Evolutionary conservation across 1,140 invertebrate species (phyloP), one percentile per base, ranked within the genome.

Genomic region (Eueides isabella): DNA sequence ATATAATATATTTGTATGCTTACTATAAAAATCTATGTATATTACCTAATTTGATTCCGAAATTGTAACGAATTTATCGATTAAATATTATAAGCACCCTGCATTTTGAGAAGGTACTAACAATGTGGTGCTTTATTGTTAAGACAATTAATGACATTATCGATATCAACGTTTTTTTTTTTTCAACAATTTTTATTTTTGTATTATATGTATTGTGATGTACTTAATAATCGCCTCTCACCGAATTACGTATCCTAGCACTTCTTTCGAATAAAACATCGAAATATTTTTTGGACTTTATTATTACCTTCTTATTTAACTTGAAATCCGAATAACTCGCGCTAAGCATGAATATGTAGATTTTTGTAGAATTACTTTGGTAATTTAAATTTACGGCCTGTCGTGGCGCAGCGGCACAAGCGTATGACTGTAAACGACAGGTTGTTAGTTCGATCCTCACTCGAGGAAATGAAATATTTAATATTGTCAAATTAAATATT

Each of bases 191-290:
- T 73, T 62, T 74, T 73, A 61, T 74, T 74, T 75, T 75, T 75
- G 67, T 79, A 79, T 79, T 33, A 73, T 72, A n/a, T n/a, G n/a
- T n/a, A 72, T 69, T 71, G 35, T 68, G 29, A 63, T 69, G 72
- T 83, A 83, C 80, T 78, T 81, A 83, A 79, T 75, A 65, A 80
- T 83, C 75, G 80, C 82, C 86, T 91, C 89, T 89, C 89, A 91
- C 89, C 89, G 89, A 91, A 91, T 89, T 89, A 80, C 66, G 85
- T 87, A 84, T 81, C 65, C 82, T 87, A 89, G 84, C 87, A 89
- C 72, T 79, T 71, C 76, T 80, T 80, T 78, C 70, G 61, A 81
- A 80, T 81, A 81, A 81, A 76, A 64, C 71, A 81, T 72, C 23
- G 67, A 75, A 74, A 75, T 41, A 69, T 69, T 65, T 63, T 31